Conservation (phyloP, 2,797 vertebrate species). For the Takifugu rubripes region DNA sequence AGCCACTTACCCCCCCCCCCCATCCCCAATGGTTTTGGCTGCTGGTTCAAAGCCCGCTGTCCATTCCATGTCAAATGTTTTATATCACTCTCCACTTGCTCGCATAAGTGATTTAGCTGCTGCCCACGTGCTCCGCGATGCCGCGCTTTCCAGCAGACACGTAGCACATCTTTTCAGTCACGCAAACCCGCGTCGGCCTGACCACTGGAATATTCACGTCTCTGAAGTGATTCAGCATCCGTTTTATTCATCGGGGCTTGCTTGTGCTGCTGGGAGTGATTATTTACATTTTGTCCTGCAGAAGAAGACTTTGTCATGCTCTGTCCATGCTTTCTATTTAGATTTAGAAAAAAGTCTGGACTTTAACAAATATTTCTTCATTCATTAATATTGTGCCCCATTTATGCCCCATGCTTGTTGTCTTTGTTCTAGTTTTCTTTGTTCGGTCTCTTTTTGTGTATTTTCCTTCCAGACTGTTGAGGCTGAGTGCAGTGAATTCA, state of each 20-base stretch:
- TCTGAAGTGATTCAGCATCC: slow-evolving; percentile 4
- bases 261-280: background rate
- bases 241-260: slow-evolving; percentile 8
- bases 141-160: slow-evolving; percentile 33
- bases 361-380: background rate
- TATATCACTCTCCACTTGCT: slow-evolving; percentile 63
- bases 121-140: slow-evolving; percentile 39
- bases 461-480: slow-evolving; percentile 44
- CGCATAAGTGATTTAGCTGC: slow-evolving; percentile 65
- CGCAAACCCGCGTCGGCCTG: slow-evolving; percentile 18
- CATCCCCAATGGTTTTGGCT: slow-evolving; percentile 50
- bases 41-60: slow-evolving; percentile 52
- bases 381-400: too few species aligned
- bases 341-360: slow-evolving; percentile 1
- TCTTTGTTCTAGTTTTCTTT: background rate
- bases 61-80: slow-evolving; percentile 60
- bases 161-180: slow-evolving; percentile 44
- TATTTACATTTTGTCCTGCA: background rate
- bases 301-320: slow-evolving; percentile 2
- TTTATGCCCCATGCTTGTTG: background rate
- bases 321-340: slow-evolving; percentile 5
- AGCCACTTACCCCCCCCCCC: slow-evolving; percentile 14
- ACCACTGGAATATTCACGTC: slow-evolving; percentile 9
- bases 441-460: slow-evolving; percentile 19
- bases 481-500: slow-evolving; percentile 48